These are phyloP conservation scores for fruit fly (Drosophila melanogaster) DNA, from an alignment of 1,140 invertebrate genomes.

Conservation along the genomic window DNA sequence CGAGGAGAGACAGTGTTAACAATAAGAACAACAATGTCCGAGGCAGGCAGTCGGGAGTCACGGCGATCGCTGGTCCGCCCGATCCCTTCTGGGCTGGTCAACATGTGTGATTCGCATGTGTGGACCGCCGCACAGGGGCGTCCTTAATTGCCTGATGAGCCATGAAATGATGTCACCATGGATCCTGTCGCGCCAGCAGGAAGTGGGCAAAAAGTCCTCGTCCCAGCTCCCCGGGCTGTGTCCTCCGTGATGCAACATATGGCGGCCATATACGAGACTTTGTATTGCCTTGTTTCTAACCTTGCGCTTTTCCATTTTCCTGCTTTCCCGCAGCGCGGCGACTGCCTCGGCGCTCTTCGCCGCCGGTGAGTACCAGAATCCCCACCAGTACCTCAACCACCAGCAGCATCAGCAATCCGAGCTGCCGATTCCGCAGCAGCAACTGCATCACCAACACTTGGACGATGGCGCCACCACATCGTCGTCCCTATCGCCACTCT, in stretches of 20 bases:
- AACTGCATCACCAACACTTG: constrained; percentile 47
- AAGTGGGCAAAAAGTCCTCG: constrained; percentile 45
- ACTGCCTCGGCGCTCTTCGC: constrained; percentile 67
- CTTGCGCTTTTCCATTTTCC: constrained; percentile 12
- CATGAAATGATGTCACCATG: constrained; percentile 84
- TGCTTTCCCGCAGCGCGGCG: constrained; percentile 41
- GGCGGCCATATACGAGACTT: constrained; percentile 40
- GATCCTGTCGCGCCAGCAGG: constrained; percentile 65
- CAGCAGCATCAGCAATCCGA: constrained; percentile 35
- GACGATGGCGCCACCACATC: constrained; percentile 52
- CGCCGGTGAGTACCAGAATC: constrained; percentile 64
- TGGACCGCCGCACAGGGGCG: constrained; percentile 48
- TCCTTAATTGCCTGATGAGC: constrained; percentile 76
- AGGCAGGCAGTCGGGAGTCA: constrained; percentile 29
- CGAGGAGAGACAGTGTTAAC: constrained; percentile 63
- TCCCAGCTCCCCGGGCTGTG: constrained; percentile 11
- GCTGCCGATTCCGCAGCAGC: constrained; percentile 37
- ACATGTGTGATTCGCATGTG: constrained; percentile 81
- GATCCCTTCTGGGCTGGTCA: constrained; percentile 49
- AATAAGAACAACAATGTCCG: constrained; percentile 75
- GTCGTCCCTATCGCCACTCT: constrained; percentile 48
- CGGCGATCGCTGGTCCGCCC: constrained; percentile 18
- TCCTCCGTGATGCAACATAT: constrained; percentile 72
- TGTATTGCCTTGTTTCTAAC: constrained; percentile 12
- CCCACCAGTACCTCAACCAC: constrained; percentile 39